A percentile compares a stretch with the other conserved stretches of the same genome.
phyloP scores from a whole-genome alignment of 2,888 invertebrate species.

The Hipparchia sbordonii region DNA sequence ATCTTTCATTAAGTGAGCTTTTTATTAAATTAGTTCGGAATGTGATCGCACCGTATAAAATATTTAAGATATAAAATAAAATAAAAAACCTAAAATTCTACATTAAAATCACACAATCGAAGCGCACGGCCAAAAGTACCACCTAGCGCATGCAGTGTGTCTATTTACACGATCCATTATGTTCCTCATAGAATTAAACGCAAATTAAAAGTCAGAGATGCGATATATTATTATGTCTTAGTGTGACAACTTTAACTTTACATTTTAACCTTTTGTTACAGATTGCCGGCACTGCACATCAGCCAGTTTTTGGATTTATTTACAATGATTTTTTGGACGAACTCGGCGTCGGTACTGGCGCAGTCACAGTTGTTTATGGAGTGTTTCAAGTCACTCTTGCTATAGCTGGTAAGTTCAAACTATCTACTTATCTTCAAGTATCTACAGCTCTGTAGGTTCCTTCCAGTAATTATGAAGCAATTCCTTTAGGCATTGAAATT shows the following conservation, averaged over 20 bases:
- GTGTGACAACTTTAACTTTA: background rate
- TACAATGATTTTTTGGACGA: conserved; percentile 83
- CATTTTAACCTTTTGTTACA: conserved; percentile 44
- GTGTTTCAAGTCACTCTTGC: conserved; percentile 82
- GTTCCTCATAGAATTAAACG: too few species aligned
- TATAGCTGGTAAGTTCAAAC: conserved; percentile 70
- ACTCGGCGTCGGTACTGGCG: conserved; percentile 80
- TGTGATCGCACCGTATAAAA: too few species aligned
- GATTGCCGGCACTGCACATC: conserved; percentile 82
- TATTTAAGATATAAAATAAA: too few species aligned
- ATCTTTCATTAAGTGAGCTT: too few species aligned
- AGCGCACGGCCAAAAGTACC: too few species aligned
- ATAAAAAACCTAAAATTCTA: too few species aligned
- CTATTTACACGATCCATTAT: too few species aligned
- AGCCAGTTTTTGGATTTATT: conserved; percentile 82
- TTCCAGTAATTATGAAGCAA: background rate
- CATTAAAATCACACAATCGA: too few species aligned
- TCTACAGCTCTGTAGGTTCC: background rate
- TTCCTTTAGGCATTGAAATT: background rate
- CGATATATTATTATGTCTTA: too few species aligned
- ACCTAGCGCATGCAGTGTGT: too few species aligned
- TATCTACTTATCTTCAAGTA: background rate
- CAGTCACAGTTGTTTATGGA: conserved; percentile 81
- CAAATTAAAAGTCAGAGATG: too few species aligned
- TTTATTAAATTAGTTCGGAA: too few species aligned